These are phyloP conservation scores for Paratilapia polleni DNA, from an alignment of 2,113 vertebrate species.

Conservation along the genomic window DNA sequence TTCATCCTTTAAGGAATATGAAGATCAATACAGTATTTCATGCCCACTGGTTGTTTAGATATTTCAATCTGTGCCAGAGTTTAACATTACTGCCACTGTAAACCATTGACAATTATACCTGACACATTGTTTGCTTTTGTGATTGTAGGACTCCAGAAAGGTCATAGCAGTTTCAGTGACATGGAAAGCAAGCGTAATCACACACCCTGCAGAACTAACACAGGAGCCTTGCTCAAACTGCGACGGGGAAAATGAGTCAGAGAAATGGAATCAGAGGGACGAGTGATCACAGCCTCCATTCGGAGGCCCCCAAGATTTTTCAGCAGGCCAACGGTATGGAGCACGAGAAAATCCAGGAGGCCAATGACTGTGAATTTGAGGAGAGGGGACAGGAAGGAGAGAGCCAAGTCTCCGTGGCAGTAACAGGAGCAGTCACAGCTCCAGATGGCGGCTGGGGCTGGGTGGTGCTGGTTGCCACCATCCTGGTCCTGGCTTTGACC, in stretches of 20 bases:
- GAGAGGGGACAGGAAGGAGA: conserved; percentile 24
- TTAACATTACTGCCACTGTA: neutral
- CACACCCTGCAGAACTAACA: conserved; percentile 41
- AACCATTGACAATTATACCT: neutral
- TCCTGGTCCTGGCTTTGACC: conserved; percentile 86
- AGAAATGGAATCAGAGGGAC: conserved; percentile 61
- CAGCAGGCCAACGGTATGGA: conserved; percentile 23
- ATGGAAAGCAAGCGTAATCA: conserved; percentile 42
- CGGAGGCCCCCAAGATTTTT: conserved; percentile 1
- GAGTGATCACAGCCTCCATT: conserved; percentile 15
- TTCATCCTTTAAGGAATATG: neutral
- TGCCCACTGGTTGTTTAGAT: neutral
- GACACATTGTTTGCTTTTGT: conserved; percentile 4
- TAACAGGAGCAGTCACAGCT: conserved; percentile 35
- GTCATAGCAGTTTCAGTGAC: conserved; percentile 28
- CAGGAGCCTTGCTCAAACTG: neutral
- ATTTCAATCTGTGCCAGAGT: neutral
- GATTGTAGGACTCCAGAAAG: conserved; percentile 3
- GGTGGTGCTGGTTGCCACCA: conserved; percentile 86
- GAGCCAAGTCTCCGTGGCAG: neutral
- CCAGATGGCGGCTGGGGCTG: conserved; percentile 89
- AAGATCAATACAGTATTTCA: neutral
- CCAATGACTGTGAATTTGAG: conserved; percentile 38
- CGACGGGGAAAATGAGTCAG: conserved; percentile 63
- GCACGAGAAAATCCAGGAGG: conserved; percentile 29